Percentiles rank a stretch among this genome's conserved stretches.
Conservation (phyloP, 1,140 invertebrate genomes). For the Aphelenchoides fujianensis region DNA sequence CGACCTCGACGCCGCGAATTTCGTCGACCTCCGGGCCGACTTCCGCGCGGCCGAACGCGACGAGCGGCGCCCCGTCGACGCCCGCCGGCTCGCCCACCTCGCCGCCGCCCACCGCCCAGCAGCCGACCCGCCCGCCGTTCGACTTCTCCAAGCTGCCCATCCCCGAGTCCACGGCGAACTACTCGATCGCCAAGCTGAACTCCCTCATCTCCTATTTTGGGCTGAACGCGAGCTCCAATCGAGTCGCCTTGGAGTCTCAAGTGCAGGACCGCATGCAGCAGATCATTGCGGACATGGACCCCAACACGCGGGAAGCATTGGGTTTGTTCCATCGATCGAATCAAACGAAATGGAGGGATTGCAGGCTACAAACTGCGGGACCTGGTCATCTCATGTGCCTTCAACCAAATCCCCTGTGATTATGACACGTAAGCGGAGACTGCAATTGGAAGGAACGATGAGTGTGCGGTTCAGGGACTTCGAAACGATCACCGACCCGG, state of each 20-base stretch:
- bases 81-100: background rate
- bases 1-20: slow-evolving; percentile 4
- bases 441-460: background rate
- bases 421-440: slow-evolving; percentile 12
- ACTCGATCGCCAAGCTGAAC: slow-evolving; percentile 1
- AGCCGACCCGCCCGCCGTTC: background rate
- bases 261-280: slow-evolving; percentile 17
- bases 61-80: background rate
- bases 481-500: slow-evolving; percentile 10
- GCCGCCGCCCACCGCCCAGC: background rate
- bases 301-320: background rate
- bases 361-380: slow-evolving; percentile 16
- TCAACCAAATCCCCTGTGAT: slow-evolving; percentile 14
- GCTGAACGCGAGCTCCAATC: background rate
- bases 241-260: slow-evolving; percentile 17
- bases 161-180: slow-evolving; percentile 4
- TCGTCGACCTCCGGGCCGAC: too few relatives aligned
- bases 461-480: slow-evolving; percentile 19
- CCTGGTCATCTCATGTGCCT: slow-evolving; percentile 13
- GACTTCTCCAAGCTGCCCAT: background rate
- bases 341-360: background rate
- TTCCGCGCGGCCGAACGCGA: background rate
- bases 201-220: slow-evolving; percentile 7
- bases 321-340: too few relatives aligned
- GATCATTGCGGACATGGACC: slow-evolving; percentile 14